Conservation (phyloP, 1,140 invertebrate genomes). For the Lepidurus arcticus region DNA sequence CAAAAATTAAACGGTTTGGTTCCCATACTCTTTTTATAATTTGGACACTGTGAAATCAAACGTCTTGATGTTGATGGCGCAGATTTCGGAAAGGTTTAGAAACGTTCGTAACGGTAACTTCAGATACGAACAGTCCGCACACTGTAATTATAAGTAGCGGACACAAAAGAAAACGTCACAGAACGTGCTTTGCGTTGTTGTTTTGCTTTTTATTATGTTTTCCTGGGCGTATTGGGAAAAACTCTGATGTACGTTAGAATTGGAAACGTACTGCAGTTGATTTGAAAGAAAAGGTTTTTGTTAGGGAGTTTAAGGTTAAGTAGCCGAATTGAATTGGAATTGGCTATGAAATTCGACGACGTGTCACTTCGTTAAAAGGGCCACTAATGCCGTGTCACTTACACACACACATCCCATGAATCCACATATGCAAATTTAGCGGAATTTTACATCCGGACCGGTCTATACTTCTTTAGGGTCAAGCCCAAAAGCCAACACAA, state of each 20-base stretch:
- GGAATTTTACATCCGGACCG: neutral
- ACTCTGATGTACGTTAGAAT: neutral
- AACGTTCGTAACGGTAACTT: neutral
- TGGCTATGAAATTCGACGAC: neutral
- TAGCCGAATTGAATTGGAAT: neutral
- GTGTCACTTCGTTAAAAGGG: neutral
- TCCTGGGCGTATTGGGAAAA: neutral
- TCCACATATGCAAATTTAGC: neutral
- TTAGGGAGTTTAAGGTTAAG: neutral
- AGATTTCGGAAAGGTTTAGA: neutral
- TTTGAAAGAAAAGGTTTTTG: neutral
- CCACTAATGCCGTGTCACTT: neutral
- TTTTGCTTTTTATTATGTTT: neutral
- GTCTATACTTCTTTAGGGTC: no score
- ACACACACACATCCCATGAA: neutral
- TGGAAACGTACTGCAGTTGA: no score
- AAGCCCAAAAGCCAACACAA: neutral
- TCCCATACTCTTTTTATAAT: no score
- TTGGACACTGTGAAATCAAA: no score
- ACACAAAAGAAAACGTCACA: neutral
- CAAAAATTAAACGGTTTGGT: no score
- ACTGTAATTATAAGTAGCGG: neutral
- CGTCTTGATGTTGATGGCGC: no score
- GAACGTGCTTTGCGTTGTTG: neutral
- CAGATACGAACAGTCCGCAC: neutral